Conservation (phyloP, 2,888 invertebrate genomes). For the Eledona agricola region DNA sequence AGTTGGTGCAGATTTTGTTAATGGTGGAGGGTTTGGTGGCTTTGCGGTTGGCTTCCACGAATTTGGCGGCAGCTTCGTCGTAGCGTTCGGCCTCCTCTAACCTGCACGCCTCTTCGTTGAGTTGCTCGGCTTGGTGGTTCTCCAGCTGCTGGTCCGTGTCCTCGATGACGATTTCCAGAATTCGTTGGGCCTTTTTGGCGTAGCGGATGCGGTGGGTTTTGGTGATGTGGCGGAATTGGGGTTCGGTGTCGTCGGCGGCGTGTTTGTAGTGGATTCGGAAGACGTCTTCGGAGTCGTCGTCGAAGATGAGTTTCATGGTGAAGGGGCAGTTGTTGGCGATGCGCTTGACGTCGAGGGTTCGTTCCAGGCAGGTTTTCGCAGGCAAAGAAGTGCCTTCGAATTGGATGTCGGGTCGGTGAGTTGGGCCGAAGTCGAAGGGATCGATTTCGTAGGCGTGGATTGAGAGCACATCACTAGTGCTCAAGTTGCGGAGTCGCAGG, state of each 20-base stretch:
- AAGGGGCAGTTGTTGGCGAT: conserved; percentile 13
- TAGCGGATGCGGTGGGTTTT: conserved; percentile 6
- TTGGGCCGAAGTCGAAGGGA: conserved; percentile 12
- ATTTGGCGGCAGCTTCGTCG: conserved; percentile 14
- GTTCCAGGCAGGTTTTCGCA: conserved; percentile 6
- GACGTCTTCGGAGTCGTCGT: conserved; percentile 6
- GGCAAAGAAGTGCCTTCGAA: conserved; percentile 4
- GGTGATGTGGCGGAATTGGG: conserved; percentile 1
- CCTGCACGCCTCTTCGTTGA: conserved; percentile 1
- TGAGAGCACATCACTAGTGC: conserved; percentile 4
- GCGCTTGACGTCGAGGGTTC: conserved; percentile 7
- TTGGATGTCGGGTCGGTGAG: conserved; percentile 9
- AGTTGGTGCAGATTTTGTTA: not conserved
- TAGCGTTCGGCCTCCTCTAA: conserved; percentile 4
- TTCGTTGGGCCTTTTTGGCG: conserved; percentile 1
- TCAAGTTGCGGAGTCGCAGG: conserved; percentile 14
- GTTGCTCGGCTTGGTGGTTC: conserved; percentile 8
- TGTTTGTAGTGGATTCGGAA: conserved; percentile 10
- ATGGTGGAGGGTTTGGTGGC: conserved; percentile 4
- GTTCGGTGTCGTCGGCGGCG: conserved; percentile 3
- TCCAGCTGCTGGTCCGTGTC: conserved; percentile 14
- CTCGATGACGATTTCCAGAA: conserved; percentile 10
- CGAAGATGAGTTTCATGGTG: conserved; percentile 3
- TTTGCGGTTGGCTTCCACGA: conserved; percentile 18
- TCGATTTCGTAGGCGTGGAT: conserved; percentile 13